phyloP scores from a whole-genome alignment of 2,888 invertebrate genomes.

The Isotomurus palustris region DNA sequence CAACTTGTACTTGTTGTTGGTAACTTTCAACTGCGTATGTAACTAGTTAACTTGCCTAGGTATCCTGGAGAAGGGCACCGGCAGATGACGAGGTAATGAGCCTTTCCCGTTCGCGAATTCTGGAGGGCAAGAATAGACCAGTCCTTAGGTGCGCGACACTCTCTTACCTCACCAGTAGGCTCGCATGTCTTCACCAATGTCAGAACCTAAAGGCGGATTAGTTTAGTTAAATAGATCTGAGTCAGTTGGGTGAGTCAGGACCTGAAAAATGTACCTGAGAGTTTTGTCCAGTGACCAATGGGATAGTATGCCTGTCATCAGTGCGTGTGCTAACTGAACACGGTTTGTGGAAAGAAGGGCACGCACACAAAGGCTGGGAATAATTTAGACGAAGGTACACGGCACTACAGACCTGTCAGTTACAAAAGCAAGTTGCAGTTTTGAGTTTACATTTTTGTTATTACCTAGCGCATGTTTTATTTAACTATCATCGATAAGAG shows the following conservation, averaged over 20 bases:
- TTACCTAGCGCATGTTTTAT: neutral
- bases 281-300: slow-evolving; percentile 77
- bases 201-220: slow-evolving; percentile 57
- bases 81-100: slow-evolving; percentile 88
- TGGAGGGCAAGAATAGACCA: slow-evolving; percentile 88
- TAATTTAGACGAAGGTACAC: slow-evolving; percentile 87
- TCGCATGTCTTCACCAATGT: slow-evolving; percentile 91
- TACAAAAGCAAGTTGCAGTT: slow-evolving; percentile 32
- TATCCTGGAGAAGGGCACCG: slow-evolving; percentile 77
- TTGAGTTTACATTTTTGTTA: slow-evolving; percentile 5
- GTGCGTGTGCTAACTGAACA: slow-evolving; percentile 85
- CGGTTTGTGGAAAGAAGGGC: slow-evolving; percentile 83
- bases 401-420: slow-evolving; percentile 90
- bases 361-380: slow-evolving; percentile 87
- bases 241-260: too few relatives aligned
- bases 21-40: too few relatives aligned
- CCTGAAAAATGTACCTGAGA: slow-evolving; percentile 77
- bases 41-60: slow-evolving; percentile 63
- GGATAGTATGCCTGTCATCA: slow-evolving; percentile 86
- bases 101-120: slow-evolving; percentile 87
- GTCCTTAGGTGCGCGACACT: slow-evolving; percentile 80
- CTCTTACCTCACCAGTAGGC: slow-evolving; percentile 82
- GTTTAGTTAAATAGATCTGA: too few relatives aligned
- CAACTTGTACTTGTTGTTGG: too few relatives aligned
- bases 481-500: neutral